A percentile compares a stretch with the other conserved stretches of the same genome.
phyloP scores from a whole-genome alignment of 2,797 vertebrate species.

The Choloepus didactylus region DNA sequence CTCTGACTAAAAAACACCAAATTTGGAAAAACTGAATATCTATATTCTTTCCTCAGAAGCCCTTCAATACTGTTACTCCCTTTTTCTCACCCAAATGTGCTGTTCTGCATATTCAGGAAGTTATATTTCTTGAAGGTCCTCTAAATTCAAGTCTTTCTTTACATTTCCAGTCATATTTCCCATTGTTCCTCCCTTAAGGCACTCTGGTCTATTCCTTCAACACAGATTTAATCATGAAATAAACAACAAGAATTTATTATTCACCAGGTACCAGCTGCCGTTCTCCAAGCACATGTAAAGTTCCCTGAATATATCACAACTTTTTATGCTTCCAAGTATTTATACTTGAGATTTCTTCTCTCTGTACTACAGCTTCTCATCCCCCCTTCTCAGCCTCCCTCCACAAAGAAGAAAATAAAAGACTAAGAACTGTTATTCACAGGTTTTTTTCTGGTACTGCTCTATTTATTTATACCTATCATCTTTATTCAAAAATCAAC shows the following conservation, averaged over 20 bases:
- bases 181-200: neutral
- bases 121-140: no score
- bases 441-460: neutral
- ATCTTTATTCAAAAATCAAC: constrained; percentile 13
- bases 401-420: neutral
- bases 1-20: neutral
- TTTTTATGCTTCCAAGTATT: neutral
- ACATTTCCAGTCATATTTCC: neutral
- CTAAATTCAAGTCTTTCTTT: neutral
- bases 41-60: neutral
- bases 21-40: neutral
- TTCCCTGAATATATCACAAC: neutral
- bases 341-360: neutral
- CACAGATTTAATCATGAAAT: constrained; percentile 18
- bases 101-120: neutral
- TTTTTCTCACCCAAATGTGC: neutral
- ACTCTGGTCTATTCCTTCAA: neutral
- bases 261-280: neutral
- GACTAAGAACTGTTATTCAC: neutral
- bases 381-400: neutral
- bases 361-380: neutral
- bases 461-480: constrained; percentile 23
- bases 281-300: neutral
- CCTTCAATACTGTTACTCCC: neutral
- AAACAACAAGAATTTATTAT: neutral